Percentiles rank a stretch among this genome's conserved stretches.
Conservation (phyloP, 2,888 invertebrate species). For the Acronicta aceris region DNA sequence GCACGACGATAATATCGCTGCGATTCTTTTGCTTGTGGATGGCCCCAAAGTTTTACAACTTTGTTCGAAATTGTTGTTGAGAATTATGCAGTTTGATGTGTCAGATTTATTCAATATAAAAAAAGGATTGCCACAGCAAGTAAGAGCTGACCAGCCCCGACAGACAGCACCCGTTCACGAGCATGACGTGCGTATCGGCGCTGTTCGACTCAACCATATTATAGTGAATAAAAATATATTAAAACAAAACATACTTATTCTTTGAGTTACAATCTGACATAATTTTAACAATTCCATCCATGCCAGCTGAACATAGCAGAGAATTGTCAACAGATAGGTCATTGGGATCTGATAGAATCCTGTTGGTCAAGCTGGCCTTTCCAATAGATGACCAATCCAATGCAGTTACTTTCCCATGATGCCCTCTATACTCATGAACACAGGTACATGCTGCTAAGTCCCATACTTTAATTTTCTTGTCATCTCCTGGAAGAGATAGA, state of each 20-base stretch:
- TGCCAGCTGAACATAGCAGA: slow-evolving; percentile 91
- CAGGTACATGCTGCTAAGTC: slow-evolving; percentile 91
- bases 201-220: too few relatives aligned
- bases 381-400: slow-evolving; percentile 90
- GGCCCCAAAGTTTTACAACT: too few relatives aligned
- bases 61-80: too few relatives aligned
- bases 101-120: too few relatives aligned
- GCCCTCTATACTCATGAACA: slow-evolving; percentile 91
- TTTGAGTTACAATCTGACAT: slow-evolving; percentile 90
- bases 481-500: slow-evolving; percentile 87
- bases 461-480: slow-evolving; percentile 92
- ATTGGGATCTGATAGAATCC: slow-evolving; percentile 68
- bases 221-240: too few relatives aligned
- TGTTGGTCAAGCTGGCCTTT: slow-evolving; percentile 76
- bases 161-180: too few relatives aligned
- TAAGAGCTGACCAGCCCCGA: too few relatives aligned
- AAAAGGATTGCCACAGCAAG: too few relatives aligned
- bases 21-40: too few relatives aligned
- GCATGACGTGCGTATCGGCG: too few relatives aligned
- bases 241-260: slow-evolving; percentile 73
- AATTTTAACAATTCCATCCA: slow-evolving; percentile 91
- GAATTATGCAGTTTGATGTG: too few relatives aligned
- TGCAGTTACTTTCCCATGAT: slow-evolving; percentile 90
- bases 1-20: too few relatives aligned
- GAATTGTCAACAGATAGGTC: slow-evolving; percentile 75